Base-by-base conservation (phyloP, 2,888 invertebrate species). In the Andrena hattorfiana region DNA sequence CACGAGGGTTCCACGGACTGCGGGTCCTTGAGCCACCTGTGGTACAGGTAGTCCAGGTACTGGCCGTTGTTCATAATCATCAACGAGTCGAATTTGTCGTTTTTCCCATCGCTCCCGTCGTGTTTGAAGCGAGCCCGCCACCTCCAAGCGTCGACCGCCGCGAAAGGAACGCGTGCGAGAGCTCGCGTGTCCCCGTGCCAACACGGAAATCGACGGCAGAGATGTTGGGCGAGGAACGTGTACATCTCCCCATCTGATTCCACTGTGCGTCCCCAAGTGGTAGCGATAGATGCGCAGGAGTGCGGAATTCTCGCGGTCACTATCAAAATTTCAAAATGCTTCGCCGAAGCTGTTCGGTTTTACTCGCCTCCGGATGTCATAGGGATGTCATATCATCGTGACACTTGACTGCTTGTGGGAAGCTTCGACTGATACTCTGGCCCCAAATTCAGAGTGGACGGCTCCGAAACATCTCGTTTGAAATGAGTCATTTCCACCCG, bases 1-100 rank as follows among this genome's bases (percentile, higher is more conserved):
- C 93, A 93, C 0, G 92, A 92, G 0, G 82, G 23, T 35, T 81
- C 84, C 1, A 93, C 91, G 0, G 92, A 91, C 0, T 69, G 87
- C 4, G 88, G 85, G 62, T 93, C 89, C 16, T 89, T 88, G 3
- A 84, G 54, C 93, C 93, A 93, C 0, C 77, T 69, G 0, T 86
- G 77, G 78, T 93, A 92, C 75, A 93, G 84, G n/a, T 91, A 74
- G n/a, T 93, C 92, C 56, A 93, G 81, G 69, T 92, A 93, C 64
- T 91, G 89, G 23, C 89, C 80, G 63, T 90, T 92, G 23, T 76
- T 90, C 76, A 89, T 89, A 56, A 85, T 91, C 26, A 92, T 88
- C 26, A 93, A 83, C 0, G 83, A 83, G 16, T 91, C 90, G 35
- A 30, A 35, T 0, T 6, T 72, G 0, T 75, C 51, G 1, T 10